Conservation (phyloP, 2,797 vertebrate species). For the Hyperoplus lanceolatus region DNA sequence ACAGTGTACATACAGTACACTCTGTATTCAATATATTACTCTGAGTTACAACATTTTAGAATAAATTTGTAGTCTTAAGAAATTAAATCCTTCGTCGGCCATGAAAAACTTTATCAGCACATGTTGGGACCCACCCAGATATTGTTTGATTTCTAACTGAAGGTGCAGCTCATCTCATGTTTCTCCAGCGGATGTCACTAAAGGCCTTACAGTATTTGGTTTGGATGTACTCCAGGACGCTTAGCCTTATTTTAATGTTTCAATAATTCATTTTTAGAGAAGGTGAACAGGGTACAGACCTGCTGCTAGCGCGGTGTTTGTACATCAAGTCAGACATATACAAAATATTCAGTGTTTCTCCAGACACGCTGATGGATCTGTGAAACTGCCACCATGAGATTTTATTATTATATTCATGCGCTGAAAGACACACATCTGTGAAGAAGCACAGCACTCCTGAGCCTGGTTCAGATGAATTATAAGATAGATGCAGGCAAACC, state of each 20-base stretch:
- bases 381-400: slow-evolving; percentile 34
- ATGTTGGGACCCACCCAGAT: neutral
- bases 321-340: slow-evolving; percentile 41
- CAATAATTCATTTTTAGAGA: slow-evolving; percentile 28
- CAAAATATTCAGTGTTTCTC: slow-evolving; percentile 44
- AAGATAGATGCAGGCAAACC: slow-evolving; percentile 43
- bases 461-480: slow-evolving; percentile 55
- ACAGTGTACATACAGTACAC: neutral
- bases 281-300: neutral
- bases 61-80: neutral
- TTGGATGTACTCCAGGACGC: neutral
- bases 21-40: neutral
- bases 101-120: too few relatives aligned
- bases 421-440: slow-evolving; percentile 48
- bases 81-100: neutral
- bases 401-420: slow-evolving; percentile 30
- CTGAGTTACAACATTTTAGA: slow-evolving; percentile 1
- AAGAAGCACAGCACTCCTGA: slow-evolving; percentile 25
- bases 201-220: slow-evolving; percentile 21
- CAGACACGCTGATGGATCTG: slow-evolving; percentile 38
- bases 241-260: slow-evolving; percentile 22
- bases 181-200: slow-evolving; percentile 66
- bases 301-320: slow-evolving; percentile 20
- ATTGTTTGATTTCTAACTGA: slow-evolving; percentile 11
- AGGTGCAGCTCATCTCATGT: slow-evolving; percentile 31